Base-by-base conservation (phyloP, 92 coral and sea anemone genomes). In the Phenganax subtilis region DNA sequence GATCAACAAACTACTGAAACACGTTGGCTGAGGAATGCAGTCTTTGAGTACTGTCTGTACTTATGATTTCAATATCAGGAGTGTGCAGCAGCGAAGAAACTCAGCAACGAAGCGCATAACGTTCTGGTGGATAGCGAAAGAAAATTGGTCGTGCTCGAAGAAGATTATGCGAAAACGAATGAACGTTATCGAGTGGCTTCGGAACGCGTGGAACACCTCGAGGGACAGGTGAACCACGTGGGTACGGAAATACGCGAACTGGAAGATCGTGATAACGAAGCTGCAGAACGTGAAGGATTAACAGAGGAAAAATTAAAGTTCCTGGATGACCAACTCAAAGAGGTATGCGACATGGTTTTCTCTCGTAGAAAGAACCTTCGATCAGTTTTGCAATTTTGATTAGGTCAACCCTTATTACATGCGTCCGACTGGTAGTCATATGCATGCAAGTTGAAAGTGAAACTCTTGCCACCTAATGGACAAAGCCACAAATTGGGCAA, bases 211-310 rank as follows among this genome's bases (percentile, higher is more conserved):
- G 14, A 52, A 14, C 8, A 58, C 59, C 73, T 79, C 8, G 83
- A 79, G 53, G 63, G n/a, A 1, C 69, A 27, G 0, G 17, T 79
- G 51, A 62, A 64, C 31, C 9, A 27, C 51, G 60, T 51, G 59
- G 83, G 73, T 12, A 25, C n/a, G 16, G 83, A 79, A 62, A 79
- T 79, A 2, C 83, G 83, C 7, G 20, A 3, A 0, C 70, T 79
- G 57, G 83, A 79, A 79, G 83, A 65, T 63, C 83, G 83, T 15
- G 83, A 79, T 53, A 63, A 65, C 73, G 83, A 79, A 12, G 83
- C 83, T 7, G 83, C 83, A 12, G 62, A 79, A 63, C 83, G 83
- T 44, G 83, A 79, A 30, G 44, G 15, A 3, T 62, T 79, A 6
- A 79, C 72, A 20, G 83, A 65, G 16, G 83, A 79, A 47, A 79